Evolutionary conservation across 64 coral and sea anemone species (phyloP), one percentile per base, ranked within the genome.

Genomic region (Montipora cactus): DNA sequence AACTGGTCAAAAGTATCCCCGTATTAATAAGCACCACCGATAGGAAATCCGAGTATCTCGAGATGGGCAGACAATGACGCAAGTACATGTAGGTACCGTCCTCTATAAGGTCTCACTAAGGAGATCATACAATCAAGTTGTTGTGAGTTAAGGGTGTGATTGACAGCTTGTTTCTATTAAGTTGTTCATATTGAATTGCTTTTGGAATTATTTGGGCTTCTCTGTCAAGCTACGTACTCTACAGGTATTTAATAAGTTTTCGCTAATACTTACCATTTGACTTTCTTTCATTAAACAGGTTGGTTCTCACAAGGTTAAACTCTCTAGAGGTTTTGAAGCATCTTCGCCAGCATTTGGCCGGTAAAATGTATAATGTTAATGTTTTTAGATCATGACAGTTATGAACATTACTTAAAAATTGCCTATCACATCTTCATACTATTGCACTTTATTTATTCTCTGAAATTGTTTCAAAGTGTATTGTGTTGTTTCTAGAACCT

Each of bases 261-360:
- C 0, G 37, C 37, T 37, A 37, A 37, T 37, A 37, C 37, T 37
- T 37, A 37, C 37, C 37, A 67, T 67, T 73, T 73, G 20, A 73
- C 3, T 4, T 16, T 48, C 6, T 87, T 50, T 76, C 18, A 53
- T 66, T 5, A 53, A 67, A 62, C 67, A 98, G 89, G 95, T 99
- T 94, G 98, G 98, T 6, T 99, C 98, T n/a, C 98, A 99, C 80
- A 99, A 99, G 84, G 95, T 99, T 0, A 95, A 96, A 76, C 79
- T 99, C 6, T 99, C 98, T 20, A 49, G 98, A 89, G 98, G 98
- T 57, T 99, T 99, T 93, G 92, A 94, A 93, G 95, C 98, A 47
- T 96, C 98, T n/a, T 96, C 98, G 52, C 92, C 98, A 14, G 98
- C 95, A 13, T 99, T 99, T 93, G 92, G 94, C 74, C 96, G 95